Base-by-base conservation (phyloP, 1,140 invertebrate species). In the Eulimnadia texana region DNA sequence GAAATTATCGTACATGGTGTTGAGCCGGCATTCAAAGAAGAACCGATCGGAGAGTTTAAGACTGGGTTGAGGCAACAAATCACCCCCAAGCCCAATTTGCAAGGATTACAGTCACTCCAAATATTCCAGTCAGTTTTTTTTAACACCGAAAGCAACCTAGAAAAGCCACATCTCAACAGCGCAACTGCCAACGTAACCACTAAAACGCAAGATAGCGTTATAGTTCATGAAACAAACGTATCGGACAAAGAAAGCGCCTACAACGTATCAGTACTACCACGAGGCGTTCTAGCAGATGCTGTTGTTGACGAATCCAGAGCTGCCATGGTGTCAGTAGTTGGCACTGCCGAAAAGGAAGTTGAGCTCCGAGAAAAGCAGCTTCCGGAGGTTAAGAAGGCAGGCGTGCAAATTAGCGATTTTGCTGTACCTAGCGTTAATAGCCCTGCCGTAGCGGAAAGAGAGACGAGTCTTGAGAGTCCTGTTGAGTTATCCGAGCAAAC, bases 1-100 rank as follows among this genome's bases (percentile, higher is more conserved):
- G 58, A 50, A 19, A 60, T 33, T 6, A 29, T 23, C 3, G 58
- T 63, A 24, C n/a, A 42, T 42, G 58, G 60, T n/a, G 62, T 63
- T 1, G 23, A 53, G 16, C 19, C 47, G 0, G 50, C 60, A 19
- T 52, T 33, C n/a, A 61, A 61, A 61, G 60, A 61, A 61, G 53
- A 20, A 10, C 51, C 50, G 24, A 20, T 61, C 3, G 28, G 53
- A 52, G 60, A 61, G 50, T 52, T 54, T 51, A 61, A 22, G 3
- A 24, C 29, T n/a, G 51, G 50, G n/a, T 23, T 53, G 23, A 29
- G 50, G 19, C 60, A 61, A 29, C 25, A 50, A 10, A 29, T 51
- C 27, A 23, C 20, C 10, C 27, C 1, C 24, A 28, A 27, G 55
- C 25, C 16, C 24, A 20, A 57, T 13, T 20, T 29, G 22, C 25